Conservation (phyloP, 1,140 invertebrate species). For the Drosophila sproati region DNA sequence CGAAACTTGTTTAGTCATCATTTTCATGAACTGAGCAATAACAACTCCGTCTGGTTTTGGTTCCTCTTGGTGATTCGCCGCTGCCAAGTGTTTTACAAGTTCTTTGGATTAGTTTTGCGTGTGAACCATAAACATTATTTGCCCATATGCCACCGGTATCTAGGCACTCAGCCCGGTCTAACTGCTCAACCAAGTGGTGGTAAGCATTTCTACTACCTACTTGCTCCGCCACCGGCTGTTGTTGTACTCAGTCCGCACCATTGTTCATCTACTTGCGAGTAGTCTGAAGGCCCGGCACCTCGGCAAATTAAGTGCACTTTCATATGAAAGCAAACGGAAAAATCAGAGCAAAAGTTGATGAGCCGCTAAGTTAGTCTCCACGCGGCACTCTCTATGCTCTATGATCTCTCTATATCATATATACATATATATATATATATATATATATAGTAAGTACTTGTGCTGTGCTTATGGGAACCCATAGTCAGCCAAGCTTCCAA, state of each 20-base stretch:
- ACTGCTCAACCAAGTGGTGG: neutral
- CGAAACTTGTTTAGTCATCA: constrained; percentile 44
- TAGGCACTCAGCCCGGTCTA: constrained; percentile 11
- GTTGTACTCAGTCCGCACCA: neutral
- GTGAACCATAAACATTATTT: neutral
- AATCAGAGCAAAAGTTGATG: constrained; percentile 65
- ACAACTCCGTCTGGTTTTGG: constrained; percentile 14
- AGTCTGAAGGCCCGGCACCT: neutral
- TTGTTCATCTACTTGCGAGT: neutral
- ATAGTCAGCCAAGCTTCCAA: neutral
- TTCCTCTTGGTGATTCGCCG: constrained; percentile 19
- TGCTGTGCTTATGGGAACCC: constrained; percentile 9
- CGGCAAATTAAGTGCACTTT: constrained; percentile 45
- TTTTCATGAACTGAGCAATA: neutral
- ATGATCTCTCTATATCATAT: neutral
- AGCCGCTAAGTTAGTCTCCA: constrained; percentile 46
- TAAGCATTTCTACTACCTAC: too few species aligned
- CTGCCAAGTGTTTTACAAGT: constrained; percentile 17
- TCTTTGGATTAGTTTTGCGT: constrained; percentile 5
- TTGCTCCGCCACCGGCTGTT: neutral
- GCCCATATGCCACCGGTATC: constrained; percentile 33
- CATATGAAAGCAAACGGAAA: constrained; percentile 22
- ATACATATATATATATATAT: neutral
- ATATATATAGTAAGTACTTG: too few species aligned
- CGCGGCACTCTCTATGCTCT: neutral